Percentiles rank a stretch among this genome's conserved stretches.
Conservation (phyloP, 2,797 vertebrate genomes). For the Molossus molossus region DNA sequence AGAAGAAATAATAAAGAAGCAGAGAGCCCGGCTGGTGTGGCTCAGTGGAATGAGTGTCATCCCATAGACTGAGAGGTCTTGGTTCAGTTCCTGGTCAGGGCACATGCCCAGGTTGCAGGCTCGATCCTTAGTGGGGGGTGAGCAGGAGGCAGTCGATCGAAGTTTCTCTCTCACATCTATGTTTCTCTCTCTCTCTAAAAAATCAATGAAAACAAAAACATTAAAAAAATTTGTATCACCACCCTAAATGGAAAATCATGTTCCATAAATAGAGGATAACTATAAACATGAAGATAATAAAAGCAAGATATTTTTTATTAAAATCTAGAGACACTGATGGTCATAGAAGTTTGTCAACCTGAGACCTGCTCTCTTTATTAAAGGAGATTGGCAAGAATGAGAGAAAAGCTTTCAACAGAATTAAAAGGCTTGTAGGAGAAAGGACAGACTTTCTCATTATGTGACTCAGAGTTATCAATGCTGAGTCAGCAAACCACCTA, state of each 20-base stretch:
- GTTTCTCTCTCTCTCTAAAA: too few species aligned
- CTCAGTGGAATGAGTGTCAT: too few species aligned
- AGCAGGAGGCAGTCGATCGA: too few species aligned
- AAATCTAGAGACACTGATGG: background rate
- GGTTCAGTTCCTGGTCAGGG: too few species aligned
- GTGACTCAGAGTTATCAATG: background rate
- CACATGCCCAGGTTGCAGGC: too few species aligned
- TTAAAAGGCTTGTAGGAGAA: constrained; percentile 40
- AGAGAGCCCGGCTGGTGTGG: background rate
- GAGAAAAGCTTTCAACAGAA: constrained; percentile 5
- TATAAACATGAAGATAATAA: constrained; percentile 62
- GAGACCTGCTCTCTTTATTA: constrained; percentile 31
- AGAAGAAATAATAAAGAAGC: constrained; percentile 20
- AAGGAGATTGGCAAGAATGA: constrained; percentile 16
- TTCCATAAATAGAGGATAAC: background rate
- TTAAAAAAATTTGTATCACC: background rate
- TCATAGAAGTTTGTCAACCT: background rate
- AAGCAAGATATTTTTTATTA: constrained; percentile 41
- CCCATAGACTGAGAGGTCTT: too few species aligned
- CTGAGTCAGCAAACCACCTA: constrained; percentile 53
- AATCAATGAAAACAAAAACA: too few species aligned
- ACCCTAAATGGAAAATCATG: constrained; percentile 37
- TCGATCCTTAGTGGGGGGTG: too few species aligned
- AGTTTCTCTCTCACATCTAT: too few species aligned
- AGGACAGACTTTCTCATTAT: constrained; percentile 43